Evolutionary conservation across 64 coral and sea anemone genomes (phyloP), one percentile per base, ranked within the genome.

Genomic region (Hydrozoanthus tunicans): DNA sequence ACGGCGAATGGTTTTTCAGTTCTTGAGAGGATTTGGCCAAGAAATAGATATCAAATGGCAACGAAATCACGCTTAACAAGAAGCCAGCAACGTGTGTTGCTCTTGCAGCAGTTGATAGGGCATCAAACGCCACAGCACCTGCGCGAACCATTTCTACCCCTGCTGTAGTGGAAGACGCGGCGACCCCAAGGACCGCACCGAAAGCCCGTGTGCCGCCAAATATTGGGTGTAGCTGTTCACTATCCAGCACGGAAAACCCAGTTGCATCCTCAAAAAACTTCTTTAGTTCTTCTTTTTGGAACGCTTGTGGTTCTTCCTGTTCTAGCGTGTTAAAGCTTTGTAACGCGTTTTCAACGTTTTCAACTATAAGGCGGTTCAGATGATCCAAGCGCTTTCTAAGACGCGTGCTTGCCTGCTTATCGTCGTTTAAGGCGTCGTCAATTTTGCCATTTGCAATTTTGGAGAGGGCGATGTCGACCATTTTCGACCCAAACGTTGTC

Each of bases 41-140:
- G 12, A 93, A 93, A 59, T 93, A 93, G 3, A 88, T 79, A 64
- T 93, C 92, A 63, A 93, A 89, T 7, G 92, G 92, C 9, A 93
- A 17, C 6, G 92, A 71, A 53, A 93, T 13, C 14, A 93, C 62
- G 11, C 92, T 93, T 63, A 88, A 67, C 11, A 93, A 77, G 72
- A 93, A 82, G 3, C 92, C 85, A 60, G 85, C 85, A 56, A 93
- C 86, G 55, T 93, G 92, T 3, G 85, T 90, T 12, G 66, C 92
- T 81, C 92, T 56, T 24, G 79, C 70, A 59, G 92, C 85, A 12
- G 59, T 43, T 89, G 92, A 81, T 17, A 93, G 79, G 24, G 92
- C 80, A 27, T 93, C 92, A 75, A 93, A 93, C 25, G 88, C 92
- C 12, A 78, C 77, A 55, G 92, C 60, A 2, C 92, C 64, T 1